phyloP scores from a whole-genome alignment of 2,797 vertebrate genomes.

The Poecilia gillii region DNA sequence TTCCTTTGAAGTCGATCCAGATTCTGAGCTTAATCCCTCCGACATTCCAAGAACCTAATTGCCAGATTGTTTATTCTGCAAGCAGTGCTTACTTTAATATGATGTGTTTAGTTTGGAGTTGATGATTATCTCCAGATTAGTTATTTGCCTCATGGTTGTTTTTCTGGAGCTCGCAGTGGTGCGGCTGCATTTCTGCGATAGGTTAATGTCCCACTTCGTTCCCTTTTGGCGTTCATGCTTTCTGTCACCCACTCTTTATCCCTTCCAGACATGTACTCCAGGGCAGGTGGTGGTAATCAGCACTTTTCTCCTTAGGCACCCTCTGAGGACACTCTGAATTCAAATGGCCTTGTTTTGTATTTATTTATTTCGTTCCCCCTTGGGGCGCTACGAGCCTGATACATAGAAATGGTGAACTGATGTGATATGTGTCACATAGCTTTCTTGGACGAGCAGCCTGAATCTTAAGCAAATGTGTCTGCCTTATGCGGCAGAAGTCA shows the following conservation, averaged over 20 bases:
- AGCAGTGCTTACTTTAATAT: constrained; percentile 32
- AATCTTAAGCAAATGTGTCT: constrained; percentile 46
- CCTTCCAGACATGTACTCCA: constrained; percentile 31
- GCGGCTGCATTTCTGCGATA: constrained; percentile 44
- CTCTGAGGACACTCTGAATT: constrained; percentile 57
- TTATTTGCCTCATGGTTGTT: constrained; percentile 27
- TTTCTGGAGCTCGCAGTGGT: constrained; percentile 31
- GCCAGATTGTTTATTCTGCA: constrained; percentile 49
- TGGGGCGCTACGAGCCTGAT: constrained; percentile 24
- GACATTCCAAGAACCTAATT: constrained; percentile 44
- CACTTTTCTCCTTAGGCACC: constrained; percentile 55
- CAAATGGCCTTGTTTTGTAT: constrained; percentile 62
- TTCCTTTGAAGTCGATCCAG: constrained; percentile 66
- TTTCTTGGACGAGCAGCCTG: constrained; percentile 36
- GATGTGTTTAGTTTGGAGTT: constrained; percentile 31
- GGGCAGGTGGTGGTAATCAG: constrained; percentile 47
- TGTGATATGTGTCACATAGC: constrained; percentile 38
- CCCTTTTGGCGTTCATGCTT: constrained; percentile 42
- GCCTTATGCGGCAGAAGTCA: constrained; percentile 25
- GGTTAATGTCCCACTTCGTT: constrained; percentile 34
- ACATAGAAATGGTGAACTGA: constrained; percentile 57
- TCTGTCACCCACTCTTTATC: constrained; percentile 34
- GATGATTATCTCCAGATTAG: constrained; percentile 46
- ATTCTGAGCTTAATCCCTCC: constrained; percentile 52
- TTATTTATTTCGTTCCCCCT: constrained; percentile 58